Percentiles rank a stretch among this genome's conserved stretches.
phyloP scores from a whole-genome alignment of 2,888 invertebrate genomes.

The Heterodera filipjevi region DNA sequence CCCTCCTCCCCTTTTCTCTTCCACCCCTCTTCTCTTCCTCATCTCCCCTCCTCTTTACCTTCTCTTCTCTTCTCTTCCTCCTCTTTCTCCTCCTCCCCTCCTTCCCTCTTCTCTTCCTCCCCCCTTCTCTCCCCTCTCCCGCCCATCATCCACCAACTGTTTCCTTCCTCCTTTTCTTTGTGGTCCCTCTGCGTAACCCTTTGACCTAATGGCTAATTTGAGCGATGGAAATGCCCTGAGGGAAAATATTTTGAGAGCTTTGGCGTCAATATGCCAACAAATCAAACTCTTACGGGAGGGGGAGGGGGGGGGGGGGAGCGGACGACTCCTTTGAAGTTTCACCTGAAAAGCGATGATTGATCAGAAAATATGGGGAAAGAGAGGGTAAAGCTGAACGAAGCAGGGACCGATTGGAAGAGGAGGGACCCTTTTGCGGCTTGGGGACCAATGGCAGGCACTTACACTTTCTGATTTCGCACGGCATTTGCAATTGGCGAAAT shows the following conservation, averaged over 20 bases:
- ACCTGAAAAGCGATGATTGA: constrained; percentile 20
- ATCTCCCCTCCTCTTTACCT: too few relatives aligned
- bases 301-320: too few relatives aligned
- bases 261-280: constrained; percentile 13
- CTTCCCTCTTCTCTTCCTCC: not conserved
- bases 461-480: too few relatives aligned
- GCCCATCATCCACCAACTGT: not conserved
- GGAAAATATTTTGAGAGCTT: constrained; percentile 30
- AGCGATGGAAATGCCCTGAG: constrained; percentile 17
- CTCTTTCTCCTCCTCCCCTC: too few relatives aligned
- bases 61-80: too few relatives aligned
- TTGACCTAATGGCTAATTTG: constrained; percentile 10
- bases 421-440: too few relatives aligned
- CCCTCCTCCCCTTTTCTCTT: too few relatives aligned
- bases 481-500: too few relatives aligned
- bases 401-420: not conserved
- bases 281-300: too few relatives aligned
- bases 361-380: not conserved
- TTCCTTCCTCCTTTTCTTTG: not conserved
- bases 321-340: constrained; percentile 14
- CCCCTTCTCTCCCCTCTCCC: not conserved
- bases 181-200: constrained; percentile 2
- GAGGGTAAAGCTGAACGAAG: not conserved
- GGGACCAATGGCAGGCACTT: too few relatives aligned
- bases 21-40: too few relatives aligned